These are phyloP conservation scores for Morpho deidamia DNA, from an alignment of 2,888 invertebrate genomes.

Conservation along the genomic window DNA sequence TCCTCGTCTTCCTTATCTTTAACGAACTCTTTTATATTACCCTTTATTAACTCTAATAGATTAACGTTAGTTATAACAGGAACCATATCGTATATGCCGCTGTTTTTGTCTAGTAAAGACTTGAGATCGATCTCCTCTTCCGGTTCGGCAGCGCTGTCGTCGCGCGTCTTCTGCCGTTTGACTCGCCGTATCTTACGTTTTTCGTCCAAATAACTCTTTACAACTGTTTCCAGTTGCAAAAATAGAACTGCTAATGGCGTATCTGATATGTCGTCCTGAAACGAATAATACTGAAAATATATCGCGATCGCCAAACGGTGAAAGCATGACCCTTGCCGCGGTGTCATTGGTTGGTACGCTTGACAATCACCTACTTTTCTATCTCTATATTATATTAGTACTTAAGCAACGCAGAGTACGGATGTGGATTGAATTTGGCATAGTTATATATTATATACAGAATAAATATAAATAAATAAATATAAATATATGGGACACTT, in stretches of 20 bases:
- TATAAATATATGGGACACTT: too few species aligned
- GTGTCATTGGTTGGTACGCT: too few species aligned
- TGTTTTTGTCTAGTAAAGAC: constrained; percentile 41
- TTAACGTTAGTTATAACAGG: constrained; percentile 41
- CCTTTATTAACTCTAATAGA: constrained; percentile 49
- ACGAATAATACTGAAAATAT: neutral
- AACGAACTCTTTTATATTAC: constrained; percentile 46
- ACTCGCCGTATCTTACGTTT: constrained; percentile 53
- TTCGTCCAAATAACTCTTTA: constrained; percentile 52
- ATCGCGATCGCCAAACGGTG: too few species aligned
- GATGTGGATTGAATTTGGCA: too few species aligned
- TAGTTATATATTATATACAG: too few species aligned
- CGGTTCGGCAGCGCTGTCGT: constrained; percentile 34
- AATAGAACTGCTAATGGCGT: constrained; percentile 66
- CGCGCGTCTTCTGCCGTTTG: constrained; percentile 58
- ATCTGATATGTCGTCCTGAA: constrained; percentile 65
- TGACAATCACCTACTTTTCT: too few species aligned
- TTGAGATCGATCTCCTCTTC: constrained; percentile 46
- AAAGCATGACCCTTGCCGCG: too few species aligned
- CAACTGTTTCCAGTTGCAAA: constrained; percentile 62
- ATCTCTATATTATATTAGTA: too few species aligned
- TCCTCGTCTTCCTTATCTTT: constrained; percentile 44
- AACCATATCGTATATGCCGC: constrained; percentile 47
- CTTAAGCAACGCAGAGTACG: too few species aligned
- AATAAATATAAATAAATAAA: too few species aligned